Conservation (phyloP, 1,140 invertebrate species). For the Lysiphlebus fabarum region DNA sequence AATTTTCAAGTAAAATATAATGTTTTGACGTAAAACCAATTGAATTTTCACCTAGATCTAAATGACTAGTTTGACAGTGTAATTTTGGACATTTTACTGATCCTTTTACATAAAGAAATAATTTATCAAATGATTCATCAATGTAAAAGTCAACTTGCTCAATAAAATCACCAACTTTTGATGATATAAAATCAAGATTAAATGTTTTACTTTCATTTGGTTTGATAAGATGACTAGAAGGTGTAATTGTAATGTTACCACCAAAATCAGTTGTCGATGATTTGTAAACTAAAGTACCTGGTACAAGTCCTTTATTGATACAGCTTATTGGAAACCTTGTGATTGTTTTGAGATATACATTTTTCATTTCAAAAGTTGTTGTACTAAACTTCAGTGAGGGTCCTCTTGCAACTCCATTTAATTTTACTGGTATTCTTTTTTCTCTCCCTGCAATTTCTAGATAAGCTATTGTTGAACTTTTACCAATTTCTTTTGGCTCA, state of each 20-base stretch:
- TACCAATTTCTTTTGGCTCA: constrained; percentile 33
- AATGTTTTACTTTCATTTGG: constrained; percentile 36
- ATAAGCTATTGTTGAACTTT: constrained; percentile 38
- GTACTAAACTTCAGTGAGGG: constrained; percentile 43
- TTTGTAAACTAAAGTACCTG: constrained; percentile 34
- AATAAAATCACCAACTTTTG: constrained; percentile 38
- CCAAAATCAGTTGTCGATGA: constrained; percentile 33
- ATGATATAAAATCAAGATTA: constrained; percentile 38
- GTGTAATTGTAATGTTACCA: constrained; percentile 33
- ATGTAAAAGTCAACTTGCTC: constrained; percentile 43
- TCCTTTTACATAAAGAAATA: constrained; percentile 43
- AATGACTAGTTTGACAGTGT: constrained; percentile 39
- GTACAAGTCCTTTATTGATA: constrained; percentile 38
- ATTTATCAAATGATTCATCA: constrained; percentile 39
- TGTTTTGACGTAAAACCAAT: constrained; percentile 34
- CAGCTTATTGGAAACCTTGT: constrained; percentile 43
- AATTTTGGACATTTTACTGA: constrained; percentile 47
- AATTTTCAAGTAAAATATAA: constrained; percentile 42
- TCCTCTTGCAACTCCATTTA: constrained; percentile 39
- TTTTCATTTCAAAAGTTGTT: constrained; percentile 35
- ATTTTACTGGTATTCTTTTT: constrained; percentile 34
- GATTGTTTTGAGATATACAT: constrained; percentile 38
- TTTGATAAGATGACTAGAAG: constrained; percentile 25
- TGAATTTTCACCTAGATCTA: constrained; percentile 47
- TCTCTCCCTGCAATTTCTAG: constrained; percentile 43